These are phyloP conservation scores for Cricetomys ansorgei DNA, from an alignment of 2,113 vertebrate species.

Conservation along the genomic window DNA sequence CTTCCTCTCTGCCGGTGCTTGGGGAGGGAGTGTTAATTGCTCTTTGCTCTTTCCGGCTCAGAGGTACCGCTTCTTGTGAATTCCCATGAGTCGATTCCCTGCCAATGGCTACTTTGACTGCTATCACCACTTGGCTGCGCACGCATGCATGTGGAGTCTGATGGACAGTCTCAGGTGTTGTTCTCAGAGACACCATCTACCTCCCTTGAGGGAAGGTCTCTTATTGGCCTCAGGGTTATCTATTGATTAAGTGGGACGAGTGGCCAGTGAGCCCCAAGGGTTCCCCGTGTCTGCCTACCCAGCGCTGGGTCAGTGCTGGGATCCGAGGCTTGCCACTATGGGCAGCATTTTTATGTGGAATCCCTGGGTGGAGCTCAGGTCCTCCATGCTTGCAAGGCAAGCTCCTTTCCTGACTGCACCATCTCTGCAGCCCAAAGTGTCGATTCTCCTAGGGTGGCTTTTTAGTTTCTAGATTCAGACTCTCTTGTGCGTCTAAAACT, in stretches of 20 bases:
- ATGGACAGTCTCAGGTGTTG: neutral
- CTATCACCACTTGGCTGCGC: neutral
- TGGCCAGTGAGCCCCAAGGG: neutral
- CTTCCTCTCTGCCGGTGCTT: neutral
- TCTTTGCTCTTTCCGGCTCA: neutral
- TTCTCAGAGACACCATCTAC: neutral
- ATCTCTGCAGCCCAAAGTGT: neutral
- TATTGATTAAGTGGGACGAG: neutral
- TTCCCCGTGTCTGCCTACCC: no score
- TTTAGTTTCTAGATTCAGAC: neutral
- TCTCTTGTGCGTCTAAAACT: neutral
- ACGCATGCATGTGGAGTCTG: neutral
- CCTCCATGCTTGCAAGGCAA: neutral
- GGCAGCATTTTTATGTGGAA: neutral
- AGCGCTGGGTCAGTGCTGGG: neutral
- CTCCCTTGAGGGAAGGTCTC: neutral
- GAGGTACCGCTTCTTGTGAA: neutral
- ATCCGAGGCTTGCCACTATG: neutral
- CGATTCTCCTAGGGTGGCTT: neutral
- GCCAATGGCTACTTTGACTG: neutral
- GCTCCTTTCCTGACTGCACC: neutral
- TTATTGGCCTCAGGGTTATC: neutral
- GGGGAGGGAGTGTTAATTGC: neutral
- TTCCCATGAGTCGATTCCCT: neutral
- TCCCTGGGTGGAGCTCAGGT: neutral